Evolutionary conservation across 2,113 vertebrate species (phyloP).

Genomic region (Bufo bufo): DNA sequence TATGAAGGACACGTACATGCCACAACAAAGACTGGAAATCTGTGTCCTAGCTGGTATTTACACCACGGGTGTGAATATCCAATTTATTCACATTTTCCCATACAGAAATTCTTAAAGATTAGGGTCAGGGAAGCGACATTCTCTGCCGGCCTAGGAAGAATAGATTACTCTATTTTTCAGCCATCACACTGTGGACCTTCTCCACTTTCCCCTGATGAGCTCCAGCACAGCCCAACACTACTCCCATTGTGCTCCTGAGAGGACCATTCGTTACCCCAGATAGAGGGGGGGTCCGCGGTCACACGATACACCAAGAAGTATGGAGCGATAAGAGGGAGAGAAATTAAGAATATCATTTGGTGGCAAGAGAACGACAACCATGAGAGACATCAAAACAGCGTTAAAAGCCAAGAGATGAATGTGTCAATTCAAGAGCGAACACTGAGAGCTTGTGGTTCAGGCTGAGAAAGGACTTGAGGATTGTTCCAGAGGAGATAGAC

Average conservation of each 20-base stretch:
- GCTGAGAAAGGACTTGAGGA: constrained; percentile 24
- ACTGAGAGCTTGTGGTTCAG: constrained; percentile 39
- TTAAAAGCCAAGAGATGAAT: constrained; percentile 48
- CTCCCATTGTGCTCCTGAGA: constrained; percentile 27
- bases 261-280: not conserved
- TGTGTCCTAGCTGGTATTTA: not conserved
- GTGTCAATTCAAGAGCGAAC: constrained; percentile 50
- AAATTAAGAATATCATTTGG: constrained; percentile 49
- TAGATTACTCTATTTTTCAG: not conserved
- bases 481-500: not conserved
- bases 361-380: constrained; percentile 21
- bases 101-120: constrained; percentile 26
- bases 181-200: constrained; percentile 22
- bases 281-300: constrained; percentile 1
- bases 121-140: constrained; percentile 27
- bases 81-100: constrained; percentile 10
- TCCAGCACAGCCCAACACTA: constrained; percentile 21
- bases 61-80: not conserved
- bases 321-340: constrained; percentile 42
- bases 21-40: not conserved
- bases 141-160: not conserved
- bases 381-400: constrained; percentile 45
- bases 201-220: not conserved
- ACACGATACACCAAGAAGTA: constrained; percentile 27
- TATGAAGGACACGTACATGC: not conserved